A percentile compares a stretch with the other conserved stretches of the same genome.
phyloP scores from a whole-genome alignment of 1,140 invertebrate genomes.

The Heliothis subflexa region DNA sequence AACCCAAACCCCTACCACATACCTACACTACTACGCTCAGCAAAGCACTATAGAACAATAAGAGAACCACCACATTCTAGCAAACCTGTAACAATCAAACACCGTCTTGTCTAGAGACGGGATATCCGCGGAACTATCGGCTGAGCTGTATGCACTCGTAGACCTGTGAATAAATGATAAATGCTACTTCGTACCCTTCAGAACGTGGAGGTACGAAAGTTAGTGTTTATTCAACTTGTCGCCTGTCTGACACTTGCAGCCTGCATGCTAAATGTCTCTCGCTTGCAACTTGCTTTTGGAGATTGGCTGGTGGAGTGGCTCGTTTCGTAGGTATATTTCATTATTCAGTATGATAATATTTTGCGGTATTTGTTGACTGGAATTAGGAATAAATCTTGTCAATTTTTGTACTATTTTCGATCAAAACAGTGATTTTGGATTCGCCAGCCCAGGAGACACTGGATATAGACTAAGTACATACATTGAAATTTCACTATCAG shows the following conservation, averaged over 20 bases:
- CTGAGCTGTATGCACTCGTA: conserved; percentile 50
- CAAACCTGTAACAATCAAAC: conserved; percentile 42
- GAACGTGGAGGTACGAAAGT: conserved; percentile 46
- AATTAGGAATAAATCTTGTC: too few species aligned
- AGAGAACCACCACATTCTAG: background rate
- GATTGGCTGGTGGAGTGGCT: background rate
- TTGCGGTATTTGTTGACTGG: too few species aligned
- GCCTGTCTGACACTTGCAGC: conserved; percentile 12
- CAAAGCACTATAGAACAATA: background rate
- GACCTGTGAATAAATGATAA: conserved; percentile 68
- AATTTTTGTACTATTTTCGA: too few species aligned
- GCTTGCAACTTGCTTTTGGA: background rate
- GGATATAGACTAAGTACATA: too few species aligned
- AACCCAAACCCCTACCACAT: background rate
- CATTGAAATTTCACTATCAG: too few species aligned
- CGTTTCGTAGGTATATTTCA: background rate
- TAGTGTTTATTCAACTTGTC: conserved; percentile 30
- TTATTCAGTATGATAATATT: background rate
- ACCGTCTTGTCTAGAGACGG: conserved; percentile 45
- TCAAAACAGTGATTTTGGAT: too few species aligned
- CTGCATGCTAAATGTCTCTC: conserved; percentile 1
- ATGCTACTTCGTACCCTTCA: conserved; percentile 57
- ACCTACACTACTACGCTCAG: background rate
- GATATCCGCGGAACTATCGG: conserved; percentile 53
- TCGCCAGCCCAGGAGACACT: too few species aligned